A percentile compares a stretch with the other conserved stretches of the same genome.
Conservation (phyloP, 1,140 invertebrate genomes). For the Drosophila bocki region DNA sequence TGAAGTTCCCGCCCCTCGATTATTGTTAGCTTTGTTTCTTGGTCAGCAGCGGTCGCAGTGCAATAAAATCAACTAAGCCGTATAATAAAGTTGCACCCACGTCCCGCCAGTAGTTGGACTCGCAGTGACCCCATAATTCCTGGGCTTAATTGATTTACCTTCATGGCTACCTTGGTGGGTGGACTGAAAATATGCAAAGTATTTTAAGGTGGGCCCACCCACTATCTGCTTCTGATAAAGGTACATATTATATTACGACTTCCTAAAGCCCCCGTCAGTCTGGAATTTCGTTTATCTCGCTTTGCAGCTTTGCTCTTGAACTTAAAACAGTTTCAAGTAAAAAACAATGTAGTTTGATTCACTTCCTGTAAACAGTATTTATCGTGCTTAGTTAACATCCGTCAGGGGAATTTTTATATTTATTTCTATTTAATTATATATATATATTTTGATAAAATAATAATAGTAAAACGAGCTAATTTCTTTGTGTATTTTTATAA, state of each 20-base stretch:
- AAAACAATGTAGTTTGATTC: not conserved
- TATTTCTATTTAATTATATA: not conserved
- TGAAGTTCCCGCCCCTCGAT: slow-evolving; percentile 61
- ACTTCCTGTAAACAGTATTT: slow-evolving; percentile 44
- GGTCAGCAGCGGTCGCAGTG: slow-evolving; percentile 13
- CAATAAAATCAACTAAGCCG: slow-evolving; percentile 28
- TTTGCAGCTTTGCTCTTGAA: slow-evolving; percentile 25
- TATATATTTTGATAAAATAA: not conserved
- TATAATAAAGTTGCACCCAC: slow-evolving; percentile 59
- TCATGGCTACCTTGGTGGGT: slow-evolving; percentile 30
- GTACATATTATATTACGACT: slow-evolving; percentile 4
- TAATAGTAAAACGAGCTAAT: not conserved
- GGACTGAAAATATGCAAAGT: slow-evolving; percentile 38
- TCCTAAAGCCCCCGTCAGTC: slow-evolving; percentile 9
- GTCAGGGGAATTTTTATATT: not conserved
- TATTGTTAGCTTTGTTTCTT: slow-evolving; percentile 34
- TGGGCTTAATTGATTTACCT: slow-evolving; percentile 66
- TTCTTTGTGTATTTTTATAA: not conserved
- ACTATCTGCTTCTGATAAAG: slow-evolving; percentile 29
- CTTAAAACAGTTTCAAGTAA: slow-evolving; percentile 1
- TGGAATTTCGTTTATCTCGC: slow-evolving; percentile 15
- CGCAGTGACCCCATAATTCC: slow-evolving; percentile 65
- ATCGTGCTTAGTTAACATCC: slow-evolving; percentile 18
- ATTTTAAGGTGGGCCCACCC: slow-evolving; percentile 10
- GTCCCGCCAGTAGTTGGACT: slow-evolving; percentile 38